Base-by-base conservation (phyloP, 2,113 vertebrate genomes). In the Elaphurus davidianus region DNA sequence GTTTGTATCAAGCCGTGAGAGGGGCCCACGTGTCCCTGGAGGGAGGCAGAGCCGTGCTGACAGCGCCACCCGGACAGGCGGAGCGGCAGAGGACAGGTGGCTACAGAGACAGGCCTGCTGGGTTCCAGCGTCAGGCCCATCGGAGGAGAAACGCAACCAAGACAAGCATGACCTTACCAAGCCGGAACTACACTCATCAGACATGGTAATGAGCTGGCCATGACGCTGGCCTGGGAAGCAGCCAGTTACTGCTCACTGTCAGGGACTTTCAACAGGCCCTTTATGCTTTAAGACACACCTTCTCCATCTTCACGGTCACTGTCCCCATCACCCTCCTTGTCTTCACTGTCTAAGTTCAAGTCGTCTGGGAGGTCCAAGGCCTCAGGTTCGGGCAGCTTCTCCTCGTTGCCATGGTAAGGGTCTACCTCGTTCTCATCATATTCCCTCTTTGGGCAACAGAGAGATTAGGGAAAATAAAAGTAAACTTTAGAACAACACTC, bases 351-450 rank as follows among this genome's bases (percentile, higher is more conserved):
- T 92, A 99, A 98, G 97, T 99, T 99, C 74, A 99, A 98, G 59
- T 99, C 99, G 57, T 99, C 99, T 1, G 99, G 99, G 90, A 99
- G 99, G 45, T 99, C 99, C 98, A 99, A 99, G 94, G 99, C 98
- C 92, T 99, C 99, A 0, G 99, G 87, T 95, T 99, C 99, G 5
- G 99, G 98, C 74, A 99, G 99, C 78, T 99, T 98, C 87, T 99
- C 99, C 97, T 99, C 99, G 91, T 99, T 99, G 90, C 99, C 99
- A 7, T 99, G 99, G 90, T 99, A 99, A 16, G 99, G 99, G 96
- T 99, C 99, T 79, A 99, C 98, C 98, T 99, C 99, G 2, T 99
- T 99, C 91, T 99, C 99, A 98, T 99, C 99, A 97, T 99, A 99
- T 86, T 99, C 99, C 43, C 99, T 99, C 99, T 99, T 97, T 59